Conservation (phyloP, 1,140 invertebrate genomes). For the Sesamia nonagrioides region DNA sequence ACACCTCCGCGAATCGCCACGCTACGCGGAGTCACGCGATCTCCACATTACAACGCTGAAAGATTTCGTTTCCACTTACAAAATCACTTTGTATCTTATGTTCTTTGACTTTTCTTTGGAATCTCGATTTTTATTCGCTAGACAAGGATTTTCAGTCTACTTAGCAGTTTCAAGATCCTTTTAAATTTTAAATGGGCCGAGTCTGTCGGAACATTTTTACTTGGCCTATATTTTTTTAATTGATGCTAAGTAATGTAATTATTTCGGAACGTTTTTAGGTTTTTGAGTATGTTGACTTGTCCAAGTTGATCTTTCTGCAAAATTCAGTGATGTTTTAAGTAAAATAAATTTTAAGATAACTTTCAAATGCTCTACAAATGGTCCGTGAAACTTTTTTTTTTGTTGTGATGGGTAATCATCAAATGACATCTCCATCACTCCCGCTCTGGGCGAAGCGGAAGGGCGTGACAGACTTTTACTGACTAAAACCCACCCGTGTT, state of each 20-base stretch:
- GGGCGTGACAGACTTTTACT: no score
- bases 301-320: neutral
- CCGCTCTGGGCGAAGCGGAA: no score
- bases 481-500: no score
- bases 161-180: constrained; percentile 31
- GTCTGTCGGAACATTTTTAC: constrained; percentile 19
- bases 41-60: constrained; percentile 70
- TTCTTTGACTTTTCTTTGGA: constrained; percentile 63
- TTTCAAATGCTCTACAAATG: no score
- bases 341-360: no score
- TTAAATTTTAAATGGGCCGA: constrained; percentile 39
- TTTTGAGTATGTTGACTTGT: neutral
- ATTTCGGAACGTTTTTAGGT: constrained; percentile 1
- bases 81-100: constrained; percentile 75
- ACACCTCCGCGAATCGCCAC: constrained; percentile 57
- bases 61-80: constrained; percentile 79
- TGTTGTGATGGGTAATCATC: no score
- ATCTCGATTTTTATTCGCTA: constrained; percentile 51
- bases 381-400: no score
- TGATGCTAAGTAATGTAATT: constrained; percentile 22
- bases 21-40: constrained; percentile 73
- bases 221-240: constrained; percentile 38
- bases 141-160: constrained; percentile 32
- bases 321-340: neutral
- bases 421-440: no score